phyloP scores from a whole-genome alignment of 1,140 invertebrate genomes.

The Musca domestica region DNA sequence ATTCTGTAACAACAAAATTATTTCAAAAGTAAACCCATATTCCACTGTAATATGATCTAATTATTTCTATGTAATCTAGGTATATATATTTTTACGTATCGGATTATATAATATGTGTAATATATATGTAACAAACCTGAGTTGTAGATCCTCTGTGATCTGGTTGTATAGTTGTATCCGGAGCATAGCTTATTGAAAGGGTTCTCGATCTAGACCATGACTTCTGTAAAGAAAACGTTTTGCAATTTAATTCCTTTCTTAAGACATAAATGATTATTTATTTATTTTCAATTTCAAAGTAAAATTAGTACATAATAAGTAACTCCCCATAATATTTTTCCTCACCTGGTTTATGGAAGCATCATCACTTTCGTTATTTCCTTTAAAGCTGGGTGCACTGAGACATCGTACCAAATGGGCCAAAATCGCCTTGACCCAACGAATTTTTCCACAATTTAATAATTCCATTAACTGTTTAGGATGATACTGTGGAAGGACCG shows the following conservation, averaged over 20 bases:
- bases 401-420: constrained; percentile 84
- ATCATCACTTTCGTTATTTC: constrained; percentile 55
- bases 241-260: no score
- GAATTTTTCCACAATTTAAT: constrained; percentile 96
- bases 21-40: no score
- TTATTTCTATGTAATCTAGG: no score
- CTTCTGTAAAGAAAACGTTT: constrained; percentile 55
- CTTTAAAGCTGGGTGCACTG: constrained; percentile 55
- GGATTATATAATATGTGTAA: no score
- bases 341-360: constrained; percentile 59
- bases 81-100: no score
- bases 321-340: no score
- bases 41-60: no score
- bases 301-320: no score
- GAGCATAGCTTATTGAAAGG: constrained; percentile 81
- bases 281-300: no score
- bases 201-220: constrained; percentile 84
- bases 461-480: constrained; percentile 98
- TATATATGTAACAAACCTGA: no score
- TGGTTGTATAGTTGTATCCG: constrained; percentile 62
- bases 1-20: no score
- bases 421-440: constrained; percentile 96
- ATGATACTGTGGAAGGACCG: constrained; percentile 98
- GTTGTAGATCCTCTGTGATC: constrained; percentile 63
- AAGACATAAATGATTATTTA: no score